A percentile compares a stretch with the other conserved stretches of the same genome.
phyloP scores from a whole-genome alignment of 2,888 invertebrate genomes.

The Acronicta aceris region DNA sequence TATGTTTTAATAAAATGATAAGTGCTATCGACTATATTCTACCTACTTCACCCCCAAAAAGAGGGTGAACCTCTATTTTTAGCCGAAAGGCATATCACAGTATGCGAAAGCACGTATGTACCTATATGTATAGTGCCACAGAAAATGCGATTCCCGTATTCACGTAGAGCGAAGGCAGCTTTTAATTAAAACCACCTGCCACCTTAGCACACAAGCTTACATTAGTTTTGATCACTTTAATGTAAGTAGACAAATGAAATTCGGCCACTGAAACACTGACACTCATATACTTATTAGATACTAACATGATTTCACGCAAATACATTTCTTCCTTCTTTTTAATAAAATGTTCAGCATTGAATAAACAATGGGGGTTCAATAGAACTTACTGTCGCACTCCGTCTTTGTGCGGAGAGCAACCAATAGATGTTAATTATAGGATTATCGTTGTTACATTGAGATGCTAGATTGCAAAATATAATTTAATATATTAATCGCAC shows the following conservation, averaged over 20 bases:
- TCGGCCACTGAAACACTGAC: constrained; percentile 7
- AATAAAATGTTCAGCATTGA: too few relatives aligned
- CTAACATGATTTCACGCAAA: too few relatives aligned
- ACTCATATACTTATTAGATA: neutral
- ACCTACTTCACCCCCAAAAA: neutral
- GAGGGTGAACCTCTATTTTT: constrained; percentile 5
- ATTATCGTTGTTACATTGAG: too few relatives aligned
- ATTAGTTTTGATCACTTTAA: constrained; percentile 30
- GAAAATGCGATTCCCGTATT: constrained; percentile 4
- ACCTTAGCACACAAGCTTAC: constrained; percentile 10
- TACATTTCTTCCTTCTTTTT: too few relatives aligned
- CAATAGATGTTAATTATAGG: too few relatives aligned
- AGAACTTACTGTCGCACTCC: too few relatives aligned
- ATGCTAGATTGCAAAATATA: too few relatives aligned
- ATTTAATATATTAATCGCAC: too few relatives aligned
- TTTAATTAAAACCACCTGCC: constrained; percentile 48
- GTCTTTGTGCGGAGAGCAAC: too few relatives aligned
- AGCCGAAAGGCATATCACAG: neutral
- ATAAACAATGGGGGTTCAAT: too few relatives aligned
- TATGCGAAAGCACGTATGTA: constrained; percentile 1
- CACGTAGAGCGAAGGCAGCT: constrained; percentile 3
- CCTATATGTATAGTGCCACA: constrained; percentile 2
- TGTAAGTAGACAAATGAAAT: constrained; percentile 20
- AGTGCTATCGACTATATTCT: neutral
- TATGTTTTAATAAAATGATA: too few relatives aligned